phyloP scores from a whole-genome alignment of 2,888 invertebrate species.

The Conistra vaccinii region DNA sequence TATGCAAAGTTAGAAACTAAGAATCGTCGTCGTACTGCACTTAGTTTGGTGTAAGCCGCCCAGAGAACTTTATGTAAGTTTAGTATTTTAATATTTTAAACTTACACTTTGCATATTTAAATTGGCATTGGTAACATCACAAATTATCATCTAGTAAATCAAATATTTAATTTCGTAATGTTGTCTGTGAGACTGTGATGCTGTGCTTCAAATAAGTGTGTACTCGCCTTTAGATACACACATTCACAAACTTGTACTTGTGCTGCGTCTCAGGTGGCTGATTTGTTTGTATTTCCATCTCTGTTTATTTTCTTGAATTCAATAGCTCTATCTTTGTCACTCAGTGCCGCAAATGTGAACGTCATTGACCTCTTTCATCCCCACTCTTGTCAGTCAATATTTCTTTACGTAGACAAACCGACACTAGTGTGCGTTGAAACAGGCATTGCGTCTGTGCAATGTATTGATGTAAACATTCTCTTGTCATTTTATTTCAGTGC shows the following conservation, averaged over 20 bases:
- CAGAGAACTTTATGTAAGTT: neutral
- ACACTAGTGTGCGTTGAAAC: conserved; percentile 78
- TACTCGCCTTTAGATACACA: conserved; percentile 22
- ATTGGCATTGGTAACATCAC: neutral
- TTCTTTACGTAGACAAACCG: conserved; percentile 65
- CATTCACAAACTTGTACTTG: conserved; percentile 30
- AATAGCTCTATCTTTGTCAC: conserved; percentile 70
- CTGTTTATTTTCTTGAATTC: conserved; percentile 44
- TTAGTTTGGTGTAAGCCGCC: neutral
- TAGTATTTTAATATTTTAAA: neutral
- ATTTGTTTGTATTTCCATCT: conserved; percentile 79
- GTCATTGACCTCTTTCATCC: conserved; percentile 86
- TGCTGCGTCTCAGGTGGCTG: conserved; percentile 49
- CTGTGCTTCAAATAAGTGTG: conserved; percentile 10
- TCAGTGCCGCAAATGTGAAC: conserved; percentile 72
- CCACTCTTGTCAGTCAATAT: conserved; percentile 78
- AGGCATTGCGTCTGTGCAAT: conserved; percentile 79
- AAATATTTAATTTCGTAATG: neutral
- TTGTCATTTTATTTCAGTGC: conserved; percentile 87
- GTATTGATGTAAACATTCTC: conserved; percentile 88
- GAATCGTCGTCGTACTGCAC: neutral
- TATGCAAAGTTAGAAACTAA: neutral
- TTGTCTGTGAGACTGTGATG: no score
- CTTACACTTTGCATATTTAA: neutral
- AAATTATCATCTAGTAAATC: neutral